Evolutionary conservation across 2,113 vertebrate species (phyloP).

Genomic region (Hipposideros armiger): DNA sequence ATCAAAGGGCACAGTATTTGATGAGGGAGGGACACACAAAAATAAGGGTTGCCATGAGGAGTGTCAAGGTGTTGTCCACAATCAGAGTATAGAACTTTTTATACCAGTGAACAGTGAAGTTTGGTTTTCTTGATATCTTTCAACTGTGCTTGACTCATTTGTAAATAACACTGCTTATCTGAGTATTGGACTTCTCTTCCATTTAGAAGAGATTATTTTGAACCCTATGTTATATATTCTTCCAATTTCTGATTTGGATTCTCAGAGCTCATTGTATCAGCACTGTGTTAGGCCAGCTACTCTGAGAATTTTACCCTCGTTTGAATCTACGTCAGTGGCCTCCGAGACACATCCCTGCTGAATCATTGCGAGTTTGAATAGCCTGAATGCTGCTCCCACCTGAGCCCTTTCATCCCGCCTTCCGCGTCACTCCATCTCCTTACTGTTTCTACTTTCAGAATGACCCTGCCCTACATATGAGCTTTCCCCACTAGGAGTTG

Average conservation of each 20-base stretch:
- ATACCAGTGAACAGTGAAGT: neutral
- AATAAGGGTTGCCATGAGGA: neutral
- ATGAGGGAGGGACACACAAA: neutral
- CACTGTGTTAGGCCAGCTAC: neutral
- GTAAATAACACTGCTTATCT: neutral
- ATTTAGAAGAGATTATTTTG: neutral
- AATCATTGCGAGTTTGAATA: neutral
- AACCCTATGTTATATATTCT: neutral
- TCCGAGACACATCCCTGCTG: neutral
- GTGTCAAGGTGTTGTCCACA: neutral
- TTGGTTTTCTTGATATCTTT: conserved; percentile 1
- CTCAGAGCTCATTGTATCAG: neutral
- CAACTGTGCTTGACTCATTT: neutral
- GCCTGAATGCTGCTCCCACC: neutral
- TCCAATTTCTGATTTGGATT: neutral
- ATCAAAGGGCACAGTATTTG: neutral
- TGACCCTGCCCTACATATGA: neutral
- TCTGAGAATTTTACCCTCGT: neutral
- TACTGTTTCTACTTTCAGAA: neutral
- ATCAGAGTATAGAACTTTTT: neutral
- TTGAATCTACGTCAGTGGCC: neutral
- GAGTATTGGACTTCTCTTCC: neutral
- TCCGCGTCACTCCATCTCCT: neutral
- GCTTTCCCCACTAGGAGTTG: neutral
- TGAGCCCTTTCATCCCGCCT: neutral